Evolutionary conservation across 30 jellyfish, hydroid and myxozoan species (phyloP).

Genomic region (Calvadosia cruxmelitensis): DNA sequence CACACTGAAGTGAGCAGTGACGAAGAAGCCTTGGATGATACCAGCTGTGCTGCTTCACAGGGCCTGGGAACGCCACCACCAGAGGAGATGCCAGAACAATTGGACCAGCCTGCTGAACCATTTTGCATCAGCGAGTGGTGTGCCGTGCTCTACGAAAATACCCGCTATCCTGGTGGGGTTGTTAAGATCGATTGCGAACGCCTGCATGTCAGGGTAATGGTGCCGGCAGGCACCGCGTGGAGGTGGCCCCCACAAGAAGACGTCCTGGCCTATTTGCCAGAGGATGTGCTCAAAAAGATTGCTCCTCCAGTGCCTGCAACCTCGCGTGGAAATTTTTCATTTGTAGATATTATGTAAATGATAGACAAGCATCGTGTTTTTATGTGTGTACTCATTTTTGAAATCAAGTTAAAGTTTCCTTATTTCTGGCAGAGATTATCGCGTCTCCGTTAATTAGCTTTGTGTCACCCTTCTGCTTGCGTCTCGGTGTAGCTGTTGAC

Average conservation of each 20-base stretch:
- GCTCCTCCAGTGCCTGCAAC: conserved; percentile 6
- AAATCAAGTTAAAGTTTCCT: too few relatives aligned
- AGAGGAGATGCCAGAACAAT: background rate
- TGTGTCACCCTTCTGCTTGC: too few relatives aligned
- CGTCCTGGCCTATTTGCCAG: background rate
- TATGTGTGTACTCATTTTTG: too few relatives aligned
- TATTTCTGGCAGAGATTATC: too few relatives aligned
- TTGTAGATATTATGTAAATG: too few relatives aligned
- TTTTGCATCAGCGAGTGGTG: conserved; percentile 15
- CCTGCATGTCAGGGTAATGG: conserved; percentile 11
- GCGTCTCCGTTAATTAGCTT: too few relatives aligned
- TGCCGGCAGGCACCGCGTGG: conserved; percentile 19
- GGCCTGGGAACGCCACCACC: background rate
- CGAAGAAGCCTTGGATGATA: conserved; percentile 1
- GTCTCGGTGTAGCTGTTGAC: too few relatives aligned
- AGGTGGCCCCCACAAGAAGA: conserved; percentile 12
- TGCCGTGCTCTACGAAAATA: conserved; percentile 15
- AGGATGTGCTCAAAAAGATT: background rate
- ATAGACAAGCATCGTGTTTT: too few relatives aligned
- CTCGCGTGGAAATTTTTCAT: too few relatives aligned
- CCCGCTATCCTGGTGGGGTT: conserved; percentile 11
- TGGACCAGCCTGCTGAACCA: conserved; percentile 1
- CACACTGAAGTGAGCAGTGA: background rate
- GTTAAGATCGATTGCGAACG: conserved; percentile 6
- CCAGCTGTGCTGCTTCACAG: background rate